Evolutionary conservation across 2,888 invertebrate species (phyloP).

Genomic region (Cosmia pyralina): DNA sequence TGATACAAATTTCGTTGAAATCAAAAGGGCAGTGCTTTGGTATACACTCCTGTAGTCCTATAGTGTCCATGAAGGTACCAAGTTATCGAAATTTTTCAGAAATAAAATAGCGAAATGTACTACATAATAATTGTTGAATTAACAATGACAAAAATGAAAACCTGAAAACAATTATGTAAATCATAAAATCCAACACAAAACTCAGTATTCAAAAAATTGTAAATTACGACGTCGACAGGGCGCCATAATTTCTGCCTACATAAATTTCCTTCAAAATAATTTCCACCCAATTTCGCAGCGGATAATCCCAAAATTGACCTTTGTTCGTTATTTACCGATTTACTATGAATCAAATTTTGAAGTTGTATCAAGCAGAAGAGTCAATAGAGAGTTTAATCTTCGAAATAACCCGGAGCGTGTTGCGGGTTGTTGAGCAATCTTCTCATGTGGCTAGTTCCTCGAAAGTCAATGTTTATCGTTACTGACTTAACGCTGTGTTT

Average conservation of each 20-base stretch:
- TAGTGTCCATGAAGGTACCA: no score
- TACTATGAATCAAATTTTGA: slow-evolving; percentile 59
- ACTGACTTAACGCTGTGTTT: slow-evolving; percentile 39
- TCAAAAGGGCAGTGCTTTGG: neutral
- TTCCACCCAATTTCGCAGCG: slow-evolving; percentile 32
- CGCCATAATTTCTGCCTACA: slow-evolving; percentile 21
- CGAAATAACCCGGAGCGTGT: slow-evolving; percentile 54
- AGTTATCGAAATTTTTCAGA: neutral
- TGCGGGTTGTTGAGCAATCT: slow-evolving; percentile 35
- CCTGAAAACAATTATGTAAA: neutral
- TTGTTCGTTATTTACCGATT: slow-evolving; percentile 59
- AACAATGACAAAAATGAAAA: neutral
- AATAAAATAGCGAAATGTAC: neutral
- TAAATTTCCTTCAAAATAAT: slow-evolving; percentile 28
- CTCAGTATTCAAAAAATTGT: neutral
- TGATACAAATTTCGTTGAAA: neutral
- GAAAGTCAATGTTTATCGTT: slow-evolving; percentile 50
- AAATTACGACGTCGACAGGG: neutral
- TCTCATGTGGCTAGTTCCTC: slow-evolving; percentile 44
- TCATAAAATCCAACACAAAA: neutral
- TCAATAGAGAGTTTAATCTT: slow-evolving; percentile 65
- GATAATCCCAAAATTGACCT: slow-evolving; percentile 59
- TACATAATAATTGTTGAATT: neutral
- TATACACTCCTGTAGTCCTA: no score
- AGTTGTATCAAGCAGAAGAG: slow-evolving; percentile 59